Percentiles rank a stretch among this genome's conserved stretches.
phyloP scores from a whole-genome alignment of 2,797 vertebrate genomes.

The Morus bassanus region DNA sequence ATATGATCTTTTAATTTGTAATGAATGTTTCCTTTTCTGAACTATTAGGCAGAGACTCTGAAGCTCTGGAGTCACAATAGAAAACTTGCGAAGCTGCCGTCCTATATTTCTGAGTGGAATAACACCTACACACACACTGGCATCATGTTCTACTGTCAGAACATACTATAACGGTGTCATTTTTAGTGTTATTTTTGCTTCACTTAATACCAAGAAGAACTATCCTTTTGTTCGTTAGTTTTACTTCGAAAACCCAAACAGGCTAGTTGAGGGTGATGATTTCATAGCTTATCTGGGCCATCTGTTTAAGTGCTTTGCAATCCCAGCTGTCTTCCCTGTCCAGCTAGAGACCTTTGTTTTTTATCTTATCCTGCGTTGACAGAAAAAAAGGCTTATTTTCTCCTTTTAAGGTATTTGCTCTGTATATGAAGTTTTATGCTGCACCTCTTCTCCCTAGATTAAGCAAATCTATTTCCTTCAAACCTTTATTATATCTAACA shows the following conservation, averaged over 20 bases:
- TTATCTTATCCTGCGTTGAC: neutral
- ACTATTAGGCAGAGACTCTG: neutral
- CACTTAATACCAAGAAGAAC: neutral
- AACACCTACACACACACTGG: neutral
- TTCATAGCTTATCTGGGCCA: neutral
- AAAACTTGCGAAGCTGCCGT: neutral
- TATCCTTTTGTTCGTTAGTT: conserved; percentile 3
- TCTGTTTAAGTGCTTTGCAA: neutral
- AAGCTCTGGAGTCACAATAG: neutral
- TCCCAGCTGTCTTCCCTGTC: neutral
- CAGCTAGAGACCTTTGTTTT: neutral
- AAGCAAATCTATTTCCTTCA: neutral
- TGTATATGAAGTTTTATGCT: neutral
- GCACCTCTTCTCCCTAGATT: neutral
- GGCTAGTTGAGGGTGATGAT: neutral
- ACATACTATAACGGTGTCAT: neutral
- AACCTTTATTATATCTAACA: neutral
- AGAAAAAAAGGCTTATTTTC: neutral
- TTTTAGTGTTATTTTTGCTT: neutral
- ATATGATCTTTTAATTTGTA: neutral
- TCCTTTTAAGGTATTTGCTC: neutral
- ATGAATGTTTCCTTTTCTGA: neutral
- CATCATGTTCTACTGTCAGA: neutral
- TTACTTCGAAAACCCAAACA: neutral
- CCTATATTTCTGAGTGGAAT: neutral